phyloP scores from a whole-genome alignment of 2,888 invertebrate genomes.

The Lasioglossum oenotherae region DNA sequence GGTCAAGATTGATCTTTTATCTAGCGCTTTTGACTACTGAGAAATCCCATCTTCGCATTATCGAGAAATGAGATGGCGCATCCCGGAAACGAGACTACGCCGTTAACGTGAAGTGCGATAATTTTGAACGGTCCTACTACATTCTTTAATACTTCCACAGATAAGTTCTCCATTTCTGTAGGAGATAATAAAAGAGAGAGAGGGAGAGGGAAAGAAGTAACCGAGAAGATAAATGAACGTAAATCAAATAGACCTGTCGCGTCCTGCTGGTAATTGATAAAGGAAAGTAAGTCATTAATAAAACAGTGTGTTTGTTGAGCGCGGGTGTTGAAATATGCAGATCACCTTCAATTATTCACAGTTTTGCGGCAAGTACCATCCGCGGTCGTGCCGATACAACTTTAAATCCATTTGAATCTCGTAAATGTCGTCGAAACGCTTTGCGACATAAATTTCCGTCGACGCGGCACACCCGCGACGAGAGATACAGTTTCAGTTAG shows the following conservation, averaged over 20 bases:
- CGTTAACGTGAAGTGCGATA: background rate
- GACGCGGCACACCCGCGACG: constrained; percentile 16
- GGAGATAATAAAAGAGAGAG: background rate
- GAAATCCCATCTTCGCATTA: too few relatives aligned
- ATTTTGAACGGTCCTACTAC: background rate
- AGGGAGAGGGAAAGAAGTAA: background rate
- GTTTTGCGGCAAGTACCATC: constrained; percentile 3
- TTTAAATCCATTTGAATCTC: constrained; percentile 66
- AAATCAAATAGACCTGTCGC: background rate
- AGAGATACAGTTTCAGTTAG: constrained; percentile 51
- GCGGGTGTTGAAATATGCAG: constrained; percentile 12
- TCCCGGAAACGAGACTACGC: too few relatives aligned
- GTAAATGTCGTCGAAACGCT: constrained; percentile 63
- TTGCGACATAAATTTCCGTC: constrained; percentile 59
- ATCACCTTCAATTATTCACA: constrained; percentile 36
- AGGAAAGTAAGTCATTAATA: constrained; percentile 22
- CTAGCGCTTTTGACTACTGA: too few relatives aligned
- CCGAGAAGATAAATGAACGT: background rate
- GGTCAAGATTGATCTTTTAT: too few relatives aligned
- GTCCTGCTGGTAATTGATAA: background rate
- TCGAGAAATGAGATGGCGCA: too few relatives aligned
- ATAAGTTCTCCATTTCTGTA: background rate
- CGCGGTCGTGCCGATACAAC: constrained; percentile 27
- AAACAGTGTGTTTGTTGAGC: background rate
- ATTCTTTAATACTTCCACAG: background rate